These are phyloP conservation scores for Stenodera caucasica DNA, from an alignment of 2,888 invertebrate genomes.

Conservation along the genomic window DNA sequence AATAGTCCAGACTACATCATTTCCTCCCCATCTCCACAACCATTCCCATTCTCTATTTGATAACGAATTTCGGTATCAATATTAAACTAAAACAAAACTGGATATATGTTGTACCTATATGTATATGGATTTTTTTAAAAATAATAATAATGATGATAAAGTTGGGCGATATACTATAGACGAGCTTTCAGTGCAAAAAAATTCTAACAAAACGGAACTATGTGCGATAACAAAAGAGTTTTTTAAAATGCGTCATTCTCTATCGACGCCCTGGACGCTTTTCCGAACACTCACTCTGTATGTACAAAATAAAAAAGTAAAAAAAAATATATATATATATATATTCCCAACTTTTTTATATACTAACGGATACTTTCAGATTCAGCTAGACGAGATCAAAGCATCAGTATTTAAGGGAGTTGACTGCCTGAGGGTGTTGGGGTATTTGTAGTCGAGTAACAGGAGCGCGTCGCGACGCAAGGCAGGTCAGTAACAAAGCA, in stretches of 20 bases:
- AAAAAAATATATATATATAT: too few relatives aligned
- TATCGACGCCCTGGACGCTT: conserved; percentile 3
- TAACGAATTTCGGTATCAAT: not conserved
- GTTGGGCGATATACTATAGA: not conserved
- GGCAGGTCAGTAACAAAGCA: conserved; percentile 53
- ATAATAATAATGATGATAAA: not conserved
- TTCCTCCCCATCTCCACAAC: not conserved
- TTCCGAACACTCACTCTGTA: conserved; percentile 4
- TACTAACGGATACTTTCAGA: not conserved
- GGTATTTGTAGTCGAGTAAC: conserved; percentile 45
- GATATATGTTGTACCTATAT: too few relatives aligned
- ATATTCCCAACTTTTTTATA: too few relatives aligned
- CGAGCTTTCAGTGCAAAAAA: not conserved
- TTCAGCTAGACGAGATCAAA: conserved; percentile 37
- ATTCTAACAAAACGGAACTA: conserved; percentile 4
- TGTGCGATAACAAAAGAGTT: conserved; percentile 4
- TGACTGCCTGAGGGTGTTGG: conserved; percentile 45
- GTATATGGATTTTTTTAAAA: not conserved
- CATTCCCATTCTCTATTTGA: too few relatives aligned
- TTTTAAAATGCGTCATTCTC: conserved; percentile 4
- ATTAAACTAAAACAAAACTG: not conserved
- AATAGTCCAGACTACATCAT: not conserved
- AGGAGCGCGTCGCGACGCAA: conserved; percentile 45
- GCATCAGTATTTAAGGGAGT: conserved; percentile 36
- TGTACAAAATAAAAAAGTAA: not conserved